These are phyloP conservation scores for Drosophila setosimentum DNA, from an alignment of 2,888 invertebrate genomes.

Conservation along the genomic window DNA sequence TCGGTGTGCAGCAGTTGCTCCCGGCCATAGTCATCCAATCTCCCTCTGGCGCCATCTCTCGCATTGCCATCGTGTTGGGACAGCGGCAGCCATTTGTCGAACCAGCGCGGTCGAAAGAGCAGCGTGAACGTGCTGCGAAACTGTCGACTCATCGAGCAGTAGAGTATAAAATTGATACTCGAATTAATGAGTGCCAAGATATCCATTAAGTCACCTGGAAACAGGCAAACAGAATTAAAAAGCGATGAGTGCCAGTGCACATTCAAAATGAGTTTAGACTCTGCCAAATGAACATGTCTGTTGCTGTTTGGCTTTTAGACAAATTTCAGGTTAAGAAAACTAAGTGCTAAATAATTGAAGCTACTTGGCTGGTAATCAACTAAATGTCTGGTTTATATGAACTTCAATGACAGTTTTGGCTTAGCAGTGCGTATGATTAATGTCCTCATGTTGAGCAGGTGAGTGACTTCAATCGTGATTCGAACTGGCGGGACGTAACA, in stretches of 20 bases:
- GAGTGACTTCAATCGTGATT: not conserved
- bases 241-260: conserved; percentile 31
- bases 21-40: conserved; percentile 67
- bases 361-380: conserved; percentile 9
- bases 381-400: not conserved
- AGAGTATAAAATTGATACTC: conserved; percentile 96
- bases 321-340: conserved; percentile 17
- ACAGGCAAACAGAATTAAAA: conserved; percentile 36
- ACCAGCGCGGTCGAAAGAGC: conserved; percentile 89
- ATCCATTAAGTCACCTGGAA: conserved; percentile 93
- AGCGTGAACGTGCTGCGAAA: conserved; percentile 93
- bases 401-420: conserved; percentile 21
- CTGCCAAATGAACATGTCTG: not conserved
- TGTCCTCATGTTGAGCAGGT: conserved; percentile 9
- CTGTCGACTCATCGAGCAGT: conserved; percentile 97
- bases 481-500: not conserved
- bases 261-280: not conserved
- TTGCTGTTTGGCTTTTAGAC: not conserved
- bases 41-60: conserved; percentile 43
- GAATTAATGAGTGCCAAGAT: conserved; percentile 96
- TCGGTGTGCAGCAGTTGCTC: conserved; percentile 74
- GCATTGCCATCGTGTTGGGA: conserved; percentile 81
- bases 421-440: conserved; percentile 62
- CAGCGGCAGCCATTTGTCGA: conserved; percentile 85
- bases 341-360: conserved; percentile 1